Evolutionary conservation across 2,797 vertebrate genomes (phyloP), one percentile per base, ranked within the genome.

Genomic region (Rhinatrema bivittatum): DNA sequence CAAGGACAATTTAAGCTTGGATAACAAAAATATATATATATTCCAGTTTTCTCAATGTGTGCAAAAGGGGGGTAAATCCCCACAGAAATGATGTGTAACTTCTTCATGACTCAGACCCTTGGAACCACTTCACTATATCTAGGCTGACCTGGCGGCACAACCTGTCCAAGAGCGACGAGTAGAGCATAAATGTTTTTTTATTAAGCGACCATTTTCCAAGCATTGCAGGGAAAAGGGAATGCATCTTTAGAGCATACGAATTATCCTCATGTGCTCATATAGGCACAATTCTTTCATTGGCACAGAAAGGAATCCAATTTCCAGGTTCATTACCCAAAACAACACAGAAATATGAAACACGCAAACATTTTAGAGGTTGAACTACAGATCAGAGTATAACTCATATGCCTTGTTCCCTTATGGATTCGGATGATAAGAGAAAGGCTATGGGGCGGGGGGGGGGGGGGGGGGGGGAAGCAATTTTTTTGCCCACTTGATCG

Each of bases 401-500:
- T 78, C 74, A 81, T 67, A 77, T 20, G 58, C 49, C 40, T 34
- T 56, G 45, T 70, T 79, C 71, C 69, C 68, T 68, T 62, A 70
- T 80, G 72, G 63, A 71, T 63, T 77, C 67, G 56, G 47, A 73
- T 57, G 63, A 72, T 72, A 74, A 76, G 58, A 62, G 57, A 44
- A 70, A 80, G 60, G 52, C 14, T 25, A 18, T 21, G 32, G 40
- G 51, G 68, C 64, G 58, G 56, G 52, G 72, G 74, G 83, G 68
- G 64, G 58, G 56, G n/a, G n/a, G n/a, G 68, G 64, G 58, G 56
- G 52, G 72, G 74, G 83, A 79, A 56, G 65, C 75, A 81, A 77
- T 81, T 81, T 81, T 79, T 77, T 70, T 76, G 71, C 67, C 61
- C 57, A 74, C 66, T 85, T 86, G 81, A 92, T 90, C 79, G 87